Percentiles rank a stretch among this genome's conserved stretches.
Conservation (phyloP, 1,140 invertebrate genomes). For the Rhizoglyphus robini region DNA sequence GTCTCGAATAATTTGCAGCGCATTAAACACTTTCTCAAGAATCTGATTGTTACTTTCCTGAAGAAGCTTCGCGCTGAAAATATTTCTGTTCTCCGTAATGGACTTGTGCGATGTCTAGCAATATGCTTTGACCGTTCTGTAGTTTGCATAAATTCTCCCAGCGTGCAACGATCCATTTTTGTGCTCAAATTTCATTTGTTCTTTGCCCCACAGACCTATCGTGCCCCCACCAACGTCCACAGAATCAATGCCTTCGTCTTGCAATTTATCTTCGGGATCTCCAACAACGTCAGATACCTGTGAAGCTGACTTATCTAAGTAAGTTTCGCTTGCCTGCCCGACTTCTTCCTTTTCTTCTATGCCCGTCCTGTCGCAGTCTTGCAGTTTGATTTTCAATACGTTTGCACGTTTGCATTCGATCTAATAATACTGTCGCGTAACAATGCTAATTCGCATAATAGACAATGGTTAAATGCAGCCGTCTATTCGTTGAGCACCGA, state of each 20-base stretch:
- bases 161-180: too few relatives aligned
- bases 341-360: neutral
- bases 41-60: too few relatives aligned
- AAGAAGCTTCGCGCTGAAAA: too few relatives aligned
- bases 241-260: neutral
- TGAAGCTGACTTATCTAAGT: conserved; percentile 9
- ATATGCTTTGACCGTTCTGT: conserved; percentile 3
- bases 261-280: neutral
- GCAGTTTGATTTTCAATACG: neutral
- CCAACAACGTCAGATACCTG: neutral
- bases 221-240: neutral
- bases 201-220: neutral
- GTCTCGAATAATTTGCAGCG: too few relatives aligned
- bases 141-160: neutral
- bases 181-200: too few relatives aligned
- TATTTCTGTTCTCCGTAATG: too few relatives aligned
- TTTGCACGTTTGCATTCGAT: neutral
- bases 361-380: neutral
- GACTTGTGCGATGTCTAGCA: neutral
- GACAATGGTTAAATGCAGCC: neutral
- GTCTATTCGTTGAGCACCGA: too few relatives aligned
- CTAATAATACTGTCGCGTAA: neutral
- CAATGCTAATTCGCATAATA: neutral
- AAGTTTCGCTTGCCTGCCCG: neutral
- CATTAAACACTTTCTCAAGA: too few relatives aligned